Conservation (phyloP, 2,888 invertebrate genomes). For the Thyatira batis region DNA sequence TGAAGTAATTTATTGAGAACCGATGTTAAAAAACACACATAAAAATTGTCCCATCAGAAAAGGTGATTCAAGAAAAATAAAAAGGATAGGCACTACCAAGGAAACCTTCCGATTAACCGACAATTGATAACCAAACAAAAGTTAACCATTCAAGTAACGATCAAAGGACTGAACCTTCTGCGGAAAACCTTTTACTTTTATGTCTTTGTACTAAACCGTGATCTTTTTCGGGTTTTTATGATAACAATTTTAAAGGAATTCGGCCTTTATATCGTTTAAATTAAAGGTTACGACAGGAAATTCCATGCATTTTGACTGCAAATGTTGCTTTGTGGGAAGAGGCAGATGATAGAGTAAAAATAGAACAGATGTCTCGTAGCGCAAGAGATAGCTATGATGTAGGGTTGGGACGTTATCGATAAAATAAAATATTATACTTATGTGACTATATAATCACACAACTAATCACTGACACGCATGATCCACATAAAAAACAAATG, state of each 20-base stretch:
- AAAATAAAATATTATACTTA: neutral
- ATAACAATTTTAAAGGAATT: neutral
- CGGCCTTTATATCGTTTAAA: neutral
- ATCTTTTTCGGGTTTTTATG: neutral
- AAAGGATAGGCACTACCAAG: constrained; percentile 20
- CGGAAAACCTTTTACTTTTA: constrained; percentile 25
- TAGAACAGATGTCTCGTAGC: constrained; percentile 59
- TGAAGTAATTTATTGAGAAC: constrained; percentile 1
- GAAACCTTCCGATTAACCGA: constrained; percentile 19
- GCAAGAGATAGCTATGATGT: neutral
- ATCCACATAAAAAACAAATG: no score
- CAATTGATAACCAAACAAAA: constrained; percentile 30
- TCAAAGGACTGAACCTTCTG: constrained; percentile 20
- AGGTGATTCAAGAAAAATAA: constrained; percentile 16
- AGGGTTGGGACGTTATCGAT: constrained; percentile 1
- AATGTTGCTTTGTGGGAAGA: constrained; percentile 11
- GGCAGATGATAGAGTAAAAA: constrained; percentile 51
- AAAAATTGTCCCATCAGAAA: constrained; percentile 13
- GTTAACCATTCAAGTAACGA: constrained; percentile 23
- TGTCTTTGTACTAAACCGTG: neutral
- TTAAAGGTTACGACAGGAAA: neutral
- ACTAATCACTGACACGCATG: no score
- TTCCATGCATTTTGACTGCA: neutral
- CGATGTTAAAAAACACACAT: constrained; percentile 7
- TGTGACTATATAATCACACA: no score